Evolutionary conservation across 2,113 vertebrate species (phyloP).

Genomic region (Acanthisitta chloris): DNA sequence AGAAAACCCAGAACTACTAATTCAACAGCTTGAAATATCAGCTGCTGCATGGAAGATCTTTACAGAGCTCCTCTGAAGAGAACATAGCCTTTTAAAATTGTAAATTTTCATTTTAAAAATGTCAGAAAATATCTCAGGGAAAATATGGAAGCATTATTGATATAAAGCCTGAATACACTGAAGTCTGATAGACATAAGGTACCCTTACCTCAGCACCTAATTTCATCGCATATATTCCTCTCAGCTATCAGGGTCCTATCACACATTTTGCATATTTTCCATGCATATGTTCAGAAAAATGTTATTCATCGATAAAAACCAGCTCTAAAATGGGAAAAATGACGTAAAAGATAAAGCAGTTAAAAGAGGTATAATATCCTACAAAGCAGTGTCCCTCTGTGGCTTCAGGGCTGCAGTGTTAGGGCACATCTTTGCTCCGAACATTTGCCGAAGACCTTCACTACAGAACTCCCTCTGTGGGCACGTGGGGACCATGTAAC

Average conservation of each 20-base stretch:
- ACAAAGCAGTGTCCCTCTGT: background rate
- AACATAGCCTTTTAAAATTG: slow-evolving; percentile 55
- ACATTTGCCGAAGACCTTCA: background rate
- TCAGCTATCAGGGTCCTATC: background rate
- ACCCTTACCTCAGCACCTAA: background rate
- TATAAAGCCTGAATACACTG: background rate
- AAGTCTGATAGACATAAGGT: background rate
- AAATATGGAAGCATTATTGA: slow-evolving; percentile 25
- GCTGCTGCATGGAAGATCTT: slow-evolving; percentile 53
- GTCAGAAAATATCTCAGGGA: slow-evolving; percentile 39
- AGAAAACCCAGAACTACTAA: slow-evolving; percentile 63
- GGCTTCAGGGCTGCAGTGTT: background rate
- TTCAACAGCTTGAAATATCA: slow-evolving; percentile 70
- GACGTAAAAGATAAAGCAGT: background rate
- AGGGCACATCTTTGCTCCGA: background rate
- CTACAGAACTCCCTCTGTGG: background rate
- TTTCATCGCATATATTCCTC: background rate
- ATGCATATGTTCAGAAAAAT: background rate
- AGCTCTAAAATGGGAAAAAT: background rate
- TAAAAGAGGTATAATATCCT: background rate
- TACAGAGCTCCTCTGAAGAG: slow-evolving; percentile 48
- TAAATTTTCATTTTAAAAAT: slow-evolving; percentile 28
- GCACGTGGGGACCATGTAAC: background rate
- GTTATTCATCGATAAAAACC: background rate
- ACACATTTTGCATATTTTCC: background rate